Conservation (phyloP, 1,140 invertebrate species). For the Hycleus phaleratus region DNA sequence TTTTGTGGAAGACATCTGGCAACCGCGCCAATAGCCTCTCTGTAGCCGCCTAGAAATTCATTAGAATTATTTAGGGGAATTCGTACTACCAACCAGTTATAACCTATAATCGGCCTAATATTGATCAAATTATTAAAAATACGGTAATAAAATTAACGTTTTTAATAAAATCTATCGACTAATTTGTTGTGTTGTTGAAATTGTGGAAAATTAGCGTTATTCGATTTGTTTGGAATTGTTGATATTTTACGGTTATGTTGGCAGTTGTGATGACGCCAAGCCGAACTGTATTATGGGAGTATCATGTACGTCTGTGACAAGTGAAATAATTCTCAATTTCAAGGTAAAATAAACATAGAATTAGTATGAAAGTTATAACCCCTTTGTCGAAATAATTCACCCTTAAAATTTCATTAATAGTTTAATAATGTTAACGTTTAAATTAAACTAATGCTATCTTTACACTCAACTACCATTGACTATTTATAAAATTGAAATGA, state of each 20-base stretch:
- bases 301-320: conserved; percentile 39
- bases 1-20: no score
- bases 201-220: no score
- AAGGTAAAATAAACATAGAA: conserved; percentile 24
- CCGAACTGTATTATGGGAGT: conserved; percentile 34
- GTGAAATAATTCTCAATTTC: conserved; percentile 34
- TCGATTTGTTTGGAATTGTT: not conserved
- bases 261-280: conserved; percentile 36
- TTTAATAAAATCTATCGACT: no score
- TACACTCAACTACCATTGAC: not conserved
- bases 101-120: no score
- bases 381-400: not conserved
- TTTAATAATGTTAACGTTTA: not conserved
- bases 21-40: no score
- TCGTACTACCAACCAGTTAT: no score
- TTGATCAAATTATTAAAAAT: no score
- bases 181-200: no score
- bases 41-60: no score
- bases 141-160: no score
- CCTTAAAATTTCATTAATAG: not conserved
- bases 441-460: conserved; percentile 10
- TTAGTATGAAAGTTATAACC: not conserved
- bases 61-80: no score
- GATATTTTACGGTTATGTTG: conserved; percentile 25
- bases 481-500: conserved; percentile 5